A percentile compares a stretch with the other conserved stretches of the same genome.
Evolutionary conservation across 2,113 vertebrate genomes (phyloP).

Genomic region (Leptobrachium leishanense): DNA sequence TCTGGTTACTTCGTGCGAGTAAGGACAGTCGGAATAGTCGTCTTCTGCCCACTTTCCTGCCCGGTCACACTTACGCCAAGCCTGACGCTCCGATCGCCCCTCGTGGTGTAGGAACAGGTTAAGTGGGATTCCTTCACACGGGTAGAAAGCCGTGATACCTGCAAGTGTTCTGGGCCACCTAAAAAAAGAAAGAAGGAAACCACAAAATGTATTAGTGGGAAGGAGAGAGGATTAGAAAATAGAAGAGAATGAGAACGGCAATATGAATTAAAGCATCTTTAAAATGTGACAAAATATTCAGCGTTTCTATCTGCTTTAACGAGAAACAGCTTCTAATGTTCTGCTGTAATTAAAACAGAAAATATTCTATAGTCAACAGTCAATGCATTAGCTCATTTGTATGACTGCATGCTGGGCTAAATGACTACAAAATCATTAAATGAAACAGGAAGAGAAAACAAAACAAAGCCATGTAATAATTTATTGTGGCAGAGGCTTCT

Average conservation of each 20-base stretch:
- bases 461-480: no score
- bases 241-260: no score
- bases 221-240: no score
- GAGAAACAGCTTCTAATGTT: no score
- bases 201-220: no score
- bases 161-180: constrained; percentile 89
- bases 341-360: background rate
- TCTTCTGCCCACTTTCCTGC: constrained; percentile 81
- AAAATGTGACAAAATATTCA: no score
- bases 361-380: background rate
- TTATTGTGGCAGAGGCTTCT: no score
- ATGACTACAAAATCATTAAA: background rate
- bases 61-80: constrained; percentile 81
- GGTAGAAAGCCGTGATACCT: constrained; percentile 77
- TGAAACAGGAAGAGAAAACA: background rate
- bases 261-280: no score
- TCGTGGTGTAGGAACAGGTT: constrained; percentile 58
- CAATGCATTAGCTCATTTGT: background rate
- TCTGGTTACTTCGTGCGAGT: constrained; percentile 80
- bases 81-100: constrained; percentile 65
- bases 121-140: constrained; percentile 72
- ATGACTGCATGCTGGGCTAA: background rate
- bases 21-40: constrained; percentile 84
- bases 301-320: no score
- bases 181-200: constrained; percentile 18